phyloP scores from a whole-genome alignment of 2,797 vertebrate genomes.

The Acrossocheilus wenchowensis region DNA sequence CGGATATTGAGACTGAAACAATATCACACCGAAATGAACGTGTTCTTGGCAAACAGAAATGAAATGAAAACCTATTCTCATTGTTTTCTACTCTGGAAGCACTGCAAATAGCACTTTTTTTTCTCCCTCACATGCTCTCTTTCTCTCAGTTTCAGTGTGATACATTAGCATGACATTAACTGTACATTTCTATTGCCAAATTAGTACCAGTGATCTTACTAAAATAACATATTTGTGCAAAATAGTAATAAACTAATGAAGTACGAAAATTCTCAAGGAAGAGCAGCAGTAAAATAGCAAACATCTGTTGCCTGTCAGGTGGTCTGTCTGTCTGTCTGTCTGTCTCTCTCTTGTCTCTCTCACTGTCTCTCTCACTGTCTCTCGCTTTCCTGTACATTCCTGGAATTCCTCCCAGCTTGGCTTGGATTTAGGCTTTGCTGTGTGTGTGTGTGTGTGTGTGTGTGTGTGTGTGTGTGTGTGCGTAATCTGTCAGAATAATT shows the following conservation, averaged over 20 bases:
- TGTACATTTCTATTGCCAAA: neutral
- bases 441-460: constrained; percentile 41
- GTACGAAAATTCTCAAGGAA: neutral
- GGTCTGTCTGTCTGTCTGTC: neutral
- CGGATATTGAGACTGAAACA: constrained; percentile 6
- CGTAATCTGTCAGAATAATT: constrained; percentile 66
- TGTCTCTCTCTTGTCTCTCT: neutral
- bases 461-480: constrained; percentile 42
- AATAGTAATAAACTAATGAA: neutral
- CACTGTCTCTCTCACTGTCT: neutral
- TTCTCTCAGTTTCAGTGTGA: neutral
- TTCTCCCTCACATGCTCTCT: neutral
- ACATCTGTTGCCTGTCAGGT: constrained; percentile 5
- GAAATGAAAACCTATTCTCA: constrained; percentile 1
- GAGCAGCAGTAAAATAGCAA: constrained; percentile 4
- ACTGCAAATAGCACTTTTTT: constrained; percentile 4
- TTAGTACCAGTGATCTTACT: neutral
- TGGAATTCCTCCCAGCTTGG: constrained; percentile 47
- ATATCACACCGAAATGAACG: constrained; percentile 28
- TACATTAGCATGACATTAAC: neutral
- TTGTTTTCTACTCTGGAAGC: constrained; percentile 15
- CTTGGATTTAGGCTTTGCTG: constrained; percentile 33
- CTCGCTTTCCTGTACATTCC: constrained; percentile 6
- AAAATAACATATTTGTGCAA: neutral
- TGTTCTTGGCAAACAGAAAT: constrained; percentile 39